Evolutionary conservation across 2,888 invertebrate species (phyloP), one percentile per base, ranked within the genome.

Genomic region (Agelastica alni): DNA sequence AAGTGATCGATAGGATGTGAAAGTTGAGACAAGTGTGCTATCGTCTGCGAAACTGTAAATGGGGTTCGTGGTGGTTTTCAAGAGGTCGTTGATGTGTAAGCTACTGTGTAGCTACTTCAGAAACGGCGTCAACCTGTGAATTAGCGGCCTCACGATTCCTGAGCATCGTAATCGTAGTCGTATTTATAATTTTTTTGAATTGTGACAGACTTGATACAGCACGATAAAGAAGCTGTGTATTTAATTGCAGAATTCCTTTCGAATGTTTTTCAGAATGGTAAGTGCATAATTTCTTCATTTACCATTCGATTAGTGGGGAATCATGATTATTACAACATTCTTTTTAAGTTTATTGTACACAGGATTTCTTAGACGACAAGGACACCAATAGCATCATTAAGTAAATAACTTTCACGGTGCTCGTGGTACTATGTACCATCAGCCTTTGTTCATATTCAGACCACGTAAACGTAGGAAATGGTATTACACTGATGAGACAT

Each of bases 361-460:
- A 26, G 26, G 6, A 26, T 26, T 26, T 26, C 26, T 26, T 9
- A 6, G 26, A 7, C 26, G 6, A 6, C 6, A 9, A 26, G 7
- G 22, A 12, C 12, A 39, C 20, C 10, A 39, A 39, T 39, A 12
- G 22, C 6, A 39, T 39, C 39, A 39, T 39, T 39, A 39, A 20
- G 22, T 20, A 20, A 39, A 39, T 39, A 22, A 5, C 10, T 39
- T 6, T 39, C 39, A 22, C 14, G 22, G 18, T 39, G 12, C 18
- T 39, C 1, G 12, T 42, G 9, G 32, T 42, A 7, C 26, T 28
- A 28, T 17, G 12, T 14, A 12, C 14, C 13, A 26, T 26, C n/a
- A n/a, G n/a, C n/a, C n/a, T n/a, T n/a, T n/a, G n/a, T n/a, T n/a
- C 42, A 42, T 42, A 42, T 42, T 28, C 42, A 26, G 14, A 42